Evolutionary conservation across 2,797 vertebrate species (phyloP), one percentile per base, ranked within the genome.

Genomic region (Okamejei kenojei): DNA sequence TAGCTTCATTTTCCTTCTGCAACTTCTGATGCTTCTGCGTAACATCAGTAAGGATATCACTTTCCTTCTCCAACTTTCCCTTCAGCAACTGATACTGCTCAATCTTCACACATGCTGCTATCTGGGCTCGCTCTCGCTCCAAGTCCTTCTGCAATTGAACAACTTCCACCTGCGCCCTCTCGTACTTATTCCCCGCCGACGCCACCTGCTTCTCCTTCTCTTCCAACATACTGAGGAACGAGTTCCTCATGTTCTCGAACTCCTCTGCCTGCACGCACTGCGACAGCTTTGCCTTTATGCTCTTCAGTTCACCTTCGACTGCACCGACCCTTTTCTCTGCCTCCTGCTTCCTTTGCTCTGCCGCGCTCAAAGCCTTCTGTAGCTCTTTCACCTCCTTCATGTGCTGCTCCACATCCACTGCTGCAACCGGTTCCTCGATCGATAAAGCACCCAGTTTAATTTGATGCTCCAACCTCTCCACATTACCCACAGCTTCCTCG

Each of bases 171-270:
- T 97, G 95, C 5, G 96, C 96, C 0, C 96, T 95, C 26, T 97
- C 96, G 0, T 97, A 97, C 93, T 98, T 97, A 76, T 97, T 96
- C 78, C 98, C 96, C 94, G 97, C 93, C 95, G 98, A 98, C 0
- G 95, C 96, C 0, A 99, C 63, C 94, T 96, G 98, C 38, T 96
- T 96, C 2, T 97, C 97, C 93, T 98, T 99, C 95, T 99, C 98
- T 0, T 96, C 97, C 1, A 98, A 96, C 0, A 98, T 97, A 0
- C 95, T 96, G 2, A 97, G 97, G 79, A 99, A 94, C 15, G 96
- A 96, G 94, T 97, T 97, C 96, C 97, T 99, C 98, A 99, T 97
- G 95, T 96, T 97, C 94, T 99, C 98, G 32, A 98, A 99, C 93
- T 96, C 97, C 95, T 99, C 98, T 0, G 96, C 93, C 0, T 97